A percentile compares a stretch with the other conserved stretches of the same genome.
Conservation (phyloP, 2,888 invertebrate species). For the Napeogenes sylphis region DNA sequence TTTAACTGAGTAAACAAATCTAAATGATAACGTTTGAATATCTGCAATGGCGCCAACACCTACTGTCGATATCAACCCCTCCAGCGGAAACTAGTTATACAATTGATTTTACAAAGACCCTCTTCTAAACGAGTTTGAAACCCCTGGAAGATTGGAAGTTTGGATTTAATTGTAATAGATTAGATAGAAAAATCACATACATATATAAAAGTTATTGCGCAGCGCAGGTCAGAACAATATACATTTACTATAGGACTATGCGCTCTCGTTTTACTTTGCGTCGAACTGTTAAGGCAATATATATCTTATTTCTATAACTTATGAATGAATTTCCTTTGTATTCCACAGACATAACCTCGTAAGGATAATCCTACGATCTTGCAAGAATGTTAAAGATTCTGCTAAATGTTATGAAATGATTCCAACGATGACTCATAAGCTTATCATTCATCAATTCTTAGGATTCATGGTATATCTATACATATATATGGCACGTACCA, state of each 20-base stretch:
- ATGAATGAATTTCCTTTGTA: constrained; percentile 1
- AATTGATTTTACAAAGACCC: too few species aligned
- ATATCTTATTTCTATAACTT: constrained; percentile 23
- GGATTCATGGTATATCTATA: constrained; percentile 7
- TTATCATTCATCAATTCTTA: constrained; percentile 19
- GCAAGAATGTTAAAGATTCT: constrained; percentile 1
- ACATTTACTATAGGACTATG: constrained; percentile 24
- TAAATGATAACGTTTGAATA: constrained; percentile 73
- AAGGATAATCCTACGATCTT: constrained; percentile 10
- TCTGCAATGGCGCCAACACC: constrained; percentile 72
- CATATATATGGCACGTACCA: too few species aligned
- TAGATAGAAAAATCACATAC: constrained; percentile 35
- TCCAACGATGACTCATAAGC: constrained; percentile 7
- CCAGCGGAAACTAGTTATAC: too few species aligned
- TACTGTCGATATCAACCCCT: background rate
- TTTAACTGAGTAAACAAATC: constrained; percentile 76
- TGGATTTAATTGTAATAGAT: constrained; percentile 28
- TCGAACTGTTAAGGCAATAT: constrained; percentile 15
- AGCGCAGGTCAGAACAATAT: constrained; percentile 35
- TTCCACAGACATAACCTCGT: background rate
- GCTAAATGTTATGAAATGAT: constrained; percentile 13
- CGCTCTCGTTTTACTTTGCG: background rate
- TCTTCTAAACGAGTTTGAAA: background rate
- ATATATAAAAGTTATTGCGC: constrained; percentile 34
- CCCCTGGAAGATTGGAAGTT: constrained; percentile 1